Base-by-base conservation (phyloP, 2,888 invertebrate species). In the Diloba caeruleocephala region DNA sequence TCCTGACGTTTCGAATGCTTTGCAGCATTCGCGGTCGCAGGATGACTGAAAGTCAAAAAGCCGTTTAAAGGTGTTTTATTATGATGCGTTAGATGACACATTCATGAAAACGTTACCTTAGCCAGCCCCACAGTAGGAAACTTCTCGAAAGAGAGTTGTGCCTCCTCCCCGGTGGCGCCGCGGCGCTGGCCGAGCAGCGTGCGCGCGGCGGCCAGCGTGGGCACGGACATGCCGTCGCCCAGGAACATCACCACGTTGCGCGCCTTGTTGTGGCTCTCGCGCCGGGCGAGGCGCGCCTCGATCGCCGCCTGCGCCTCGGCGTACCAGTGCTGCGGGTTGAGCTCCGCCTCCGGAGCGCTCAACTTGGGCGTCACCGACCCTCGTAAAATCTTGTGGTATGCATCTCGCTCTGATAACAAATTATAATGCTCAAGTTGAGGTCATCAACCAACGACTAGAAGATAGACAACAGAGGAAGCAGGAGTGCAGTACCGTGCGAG, bases 161-260 rank as follows among this genome's bases (percentile, higher is more conserved):
- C 84, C 54, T 96, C 95, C 80, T 96, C 96, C 0, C 96, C 96
- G 0, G 92, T 70, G 19, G 73, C 72, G 0, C 88, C 88, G 1
- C 82, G 80, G 9, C 93, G 85, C 81, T 96, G 96, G 0, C 96
- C 96, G 37, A 94, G 92, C 67, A 95, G 94, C 25, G 95, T 94
- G 66, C 96, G 92, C 17, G 95, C 94, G 0, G 96, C 96, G 3
- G 95, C 94, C 41, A 96, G 84, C 3, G 96, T 96, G 1, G 96
- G 92, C 41, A 96, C 85, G 12, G 96, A 96, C 96, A 97, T 96
- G 31, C 96, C 97, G 81, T 97, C 97, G 5, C 96, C 97, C 52
- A 97, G 82, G 82, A 96, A 96, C 81, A 96, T 88, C 37, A 97
- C 95, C 7, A 96, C 88, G 84, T 96, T 96, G 37, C 81, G 79